These are phyloP conservation scores for Halocynthia aurantium DNA, from an alignment of 23 tunicate species.

Conservation along the genomic window DNA sequence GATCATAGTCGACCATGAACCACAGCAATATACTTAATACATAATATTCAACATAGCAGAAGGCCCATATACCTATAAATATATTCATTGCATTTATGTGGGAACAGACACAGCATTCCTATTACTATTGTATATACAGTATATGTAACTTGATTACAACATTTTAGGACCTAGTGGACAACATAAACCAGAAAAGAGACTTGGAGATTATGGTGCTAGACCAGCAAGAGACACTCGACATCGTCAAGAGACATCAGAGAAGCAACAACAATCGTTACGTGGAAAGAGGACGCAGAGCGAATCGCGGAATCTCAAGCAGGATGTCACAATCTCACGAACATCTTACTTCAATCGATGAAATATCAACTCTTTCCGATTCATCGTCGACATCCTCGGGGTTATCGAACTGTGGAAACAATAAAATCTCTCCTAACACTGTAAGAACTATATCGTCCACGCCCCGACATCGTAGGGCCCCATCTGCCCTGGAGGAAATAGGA, in stretches of 20 bases:
- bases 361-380: constrained; percentile 28
- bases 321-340: constrained; percentile 39
- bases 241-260: constrained; percentile 37
- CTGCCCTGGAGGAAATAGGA: not conserved
- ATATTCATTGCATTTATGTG: not conserved
- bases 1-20: no score
- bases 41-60: no score
- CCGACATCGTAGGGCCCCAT: not conserved
- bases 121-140: not conserved
- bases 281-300: constrained; percentile 11
- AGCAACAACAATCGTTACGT: constrained; percentile 7
- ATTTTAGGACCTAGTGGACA: constrained; percentile 53
- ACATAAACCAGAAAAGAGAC: constrained; percentile 53
- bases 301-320: constrained; percentile 14
- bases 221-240: constrained; percentile 59
- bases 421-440: not conserved
- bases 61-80: no score
- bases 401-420: constrained; percentile 1
- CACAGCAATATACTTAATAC: no score
- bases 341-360: constrained; percentile 61
- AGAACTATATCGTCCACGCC: constrained; percentile 14
- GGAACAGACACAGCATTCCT: not conserved
- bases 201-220: constrained; percentile 66
- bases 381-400: constrained; percentile 50
- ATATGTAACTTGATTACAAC: no score